Evolutionary conservation across 2,797 vertebrate species (phyloP), one percentile per base, ranked within the genome.

Genomic region (Parotocinclus haroldoi): DNA sequence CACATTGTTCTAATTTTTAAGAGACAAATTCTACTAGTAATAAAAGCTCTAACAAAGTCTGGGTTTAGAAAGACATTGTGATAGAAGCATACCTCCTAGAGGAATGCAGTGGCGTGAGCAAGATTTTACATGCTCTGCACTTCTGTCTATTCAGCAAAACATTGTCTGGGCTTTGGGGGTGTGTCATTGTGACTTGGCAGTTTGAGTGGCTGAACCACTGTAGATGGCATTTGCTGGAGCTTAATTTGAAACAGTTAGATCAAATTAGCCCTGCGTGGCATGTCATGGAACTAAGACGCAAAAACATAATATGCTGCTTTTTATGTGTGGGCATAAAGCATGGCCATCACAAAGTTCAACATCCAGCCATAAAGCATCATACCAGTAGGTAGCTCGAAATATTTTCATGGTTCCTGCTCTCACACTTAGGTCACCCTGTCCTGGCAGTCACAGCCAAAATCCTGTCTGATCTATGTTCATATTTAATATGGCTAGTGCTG

Each of bases 371-470:
- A 73, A 67, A 74, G 56, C 39, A 61, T 63, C 60, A 73, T 64
- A 65, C 64, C 58, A 55, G 60, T 53, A 68, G 66, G 61, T 77
- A 79, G 67, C 70, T 67, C 73, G 65, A 57, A 64, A 66, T 71
- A 18, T 72, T 63, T 48, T 68, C 66, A 58, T 58, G 16, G 45
- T 39, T 76, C 68, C 63, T 72, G 68, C 59, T 75, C 63, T 77
- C 75, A 68, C 77, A 79, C 78, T 79, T 77, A 79, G 67, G 61
- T 77, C 78, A 79, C 64, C 72, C 70, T 73, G 42, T 37, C 75
- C 75, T 77, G 75, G 74, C 68, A 73, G 27, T 50, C 14, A 9
- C 16, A 63, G 9, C n/a, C 39, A 66, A 66, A 49, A 37, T 44
- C 42, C 40, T 56, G 57, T 38, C 64, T 57, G 38, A 38, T 60